Evolutionary conservation across 1,140 invertebrate species (phyloP), one percentile per base, ranked within the genome.

Genomic region (Drosophila mayri): DNA sequence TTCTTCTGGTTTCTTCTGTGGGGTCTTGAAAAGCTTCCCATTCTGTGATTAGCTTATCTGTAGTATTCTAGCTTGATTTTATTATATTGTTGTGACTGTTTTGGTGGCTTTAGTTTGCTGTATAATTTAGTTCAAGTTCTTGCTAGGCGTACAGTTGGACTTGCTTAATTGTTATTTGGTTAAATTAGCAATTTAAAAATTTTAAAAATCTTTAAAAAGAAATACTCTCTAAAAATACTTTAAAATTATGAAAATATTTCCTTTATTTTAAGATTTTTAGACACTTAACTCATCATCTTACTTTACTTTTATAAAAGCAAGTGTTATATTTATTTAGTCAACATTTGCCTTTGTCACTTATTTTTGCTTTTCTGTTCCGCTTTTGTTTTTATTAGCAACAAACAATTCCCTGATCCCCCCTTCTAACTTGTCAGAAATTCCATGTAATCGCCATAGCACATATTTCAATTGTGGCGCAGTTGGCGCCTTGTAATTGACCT

Each of bases 401-500:
- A 68, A 46, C 52, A 47, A 50, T 32, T 11, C 5, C 25, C 28
- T 38, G 16, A 40, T 64, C 50, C 18, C 18, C 52, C 49, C 11
- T 2, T 12, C 28, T 25, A 22, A 20, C 30, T 20, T 22, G 28
- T 6, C 20, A 37, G 9, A 75, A 65, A 76, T 76, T 41, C 62
- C 71, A 59, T 66, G 14, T 37, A 74, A 74, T 61, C 57, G 44
- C 18, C 18, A 3, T 14, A 46, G 44, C 37, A 61, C 43, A 49
- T 49, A 68, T 60, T 70, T 82, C 67, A 72, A 71, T 73, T 72
- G 67, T 73, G 54, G 44, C 70, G 70, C 67, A 73, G 67, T 73
- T 75, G 70, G 70, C 80, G 80, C 72, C 76, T 78, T 77, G 74
- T 70, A 77, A 77, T 77, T 83, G 61, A 76, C 75, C 70, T 61